phyloP scores from a whole-genome alignment of 2,113 vertebrate genomes.

The Lepus timidus region DNA sequence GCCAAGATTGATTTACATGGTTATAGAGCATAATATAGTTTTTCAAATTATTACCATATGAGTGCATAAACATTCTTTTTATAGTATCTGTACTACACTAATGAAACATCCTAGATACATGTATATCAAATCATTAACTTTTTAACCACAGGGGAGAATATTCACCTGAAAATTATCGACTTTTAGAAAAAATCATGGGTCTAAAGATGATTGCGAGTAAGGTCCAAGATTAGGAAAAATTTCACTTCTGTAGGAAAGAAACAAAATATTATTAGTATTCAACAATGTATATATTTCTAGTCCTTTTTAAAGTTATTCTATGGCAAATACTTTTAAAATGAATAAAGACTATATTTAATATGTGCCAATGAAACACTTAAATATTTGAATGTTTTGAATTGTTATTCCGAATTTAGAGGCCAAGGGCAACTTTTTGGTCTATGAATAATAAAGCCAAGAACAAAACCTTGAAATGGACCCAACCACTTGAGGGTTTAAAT shows the following conservation, averaged over 20 bases:
- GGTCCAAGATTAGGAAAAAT: not conserved
- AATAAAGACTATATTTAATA: slow-evolving; percentile 3
- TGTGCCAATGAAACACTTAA: slow-evolving; percentile 9
- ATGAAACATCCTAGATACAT: not conserved
- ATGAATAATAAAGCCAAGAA: slow-evolving; percentile 74
- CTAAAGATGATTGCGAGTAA: not conserved
- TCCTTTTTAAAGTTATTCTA: not conserved
- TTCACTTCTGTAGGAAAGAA: slow-evolving; percentile 4
- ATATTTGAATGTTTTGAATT: slow-evolving; percentile 59
- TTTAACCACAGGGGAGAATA: not conserved
- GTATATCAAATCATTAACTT: not conserved
- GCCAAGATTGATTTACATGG: slow-evolving; percentile 38
- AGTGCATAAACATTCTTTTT: slow-evolving; percentile 15
- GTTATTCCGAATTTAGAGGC: slow-evolving; percentile 58
- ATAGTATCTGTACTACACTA: not conserved
- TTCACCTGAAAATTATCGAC: slow-evolving; percentile 1
- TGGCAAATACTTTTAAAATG: slow-evolving; percentile 36
- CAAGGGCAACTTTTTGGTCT: slow-evolving; percentile 72
- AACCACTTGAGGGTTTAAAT: slow-evolving; percentile 69
- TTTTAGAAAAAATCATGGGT: slow-evolving; percentile 22
- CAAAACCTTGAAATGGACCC: slow-evolving; percentile 82
- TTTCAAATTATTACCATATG: slow-evolving; percentile 55
- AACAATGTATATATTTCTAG: not conserved
- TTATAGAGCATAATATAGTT: slow-evolving; percentile 24
- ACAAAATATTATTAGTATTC: not conserved